phyloP scores from a whole-genome alignment of 2,888 invertebrate genomes.

The Drosophila peninsularis region DNA sequence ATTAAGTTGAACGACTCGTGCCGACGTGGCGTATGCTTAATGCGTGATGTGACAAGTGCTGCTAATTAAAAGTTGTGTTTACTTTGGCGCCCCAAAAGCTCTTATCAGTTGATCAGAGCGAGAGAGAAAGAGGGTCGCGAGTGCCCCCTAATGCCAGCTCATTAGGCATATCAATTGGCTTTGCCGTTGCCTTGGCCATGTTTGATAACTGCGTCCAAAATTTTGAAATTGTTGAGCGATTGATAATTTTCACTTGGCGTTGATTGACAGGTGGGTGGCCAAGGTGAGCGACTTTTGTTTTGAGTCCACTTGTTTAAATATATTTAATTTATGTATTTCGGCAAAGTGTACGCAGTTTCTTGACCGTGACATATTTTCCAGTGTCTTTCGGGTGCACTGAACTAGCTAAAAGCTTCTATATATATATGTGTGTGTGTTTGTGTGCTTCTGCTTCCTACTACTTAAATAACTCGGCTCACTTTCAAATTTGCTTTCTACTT shows the following conservation, averaged over 20 bases:
- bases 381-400: constrained; percentile 52
- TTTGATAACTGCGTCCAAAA: constrained; percentile 34
- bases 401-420: constrained; percentile 30
- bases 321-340: constrained; percentile 70
- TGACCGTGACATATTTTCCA: constrained; percentile 69
- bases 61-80: constrained; percentile 34
- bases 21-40: constrained; percentile 58
- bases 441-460: constrained; percentile 10
- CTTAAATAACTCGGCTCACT: constrained; percentile 3
- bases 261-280: constrained; percentile 71
- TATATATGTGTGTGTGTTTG: constrained; percentile 2
- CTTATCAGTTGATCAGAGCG: constrained; percentile 23
- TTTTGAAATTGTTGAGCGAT: constrained; percentile 12
- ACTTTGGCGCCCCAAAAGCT: constrained; percentile 19
- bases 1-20: constrained; percentile 43
- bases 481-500: constrained; percentile 26
- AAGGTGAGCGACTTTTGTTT: constrained; percentile 61
- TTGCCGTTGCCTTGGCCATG: constrained; percentile 53
- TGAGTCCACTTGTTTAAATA: constrained; percentile 51
- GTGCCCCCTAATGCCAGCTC: constrained; percentile 5
- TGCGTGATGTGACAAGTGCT: constrained; percentile 33
- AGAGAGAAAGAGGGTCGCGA: not conserved
- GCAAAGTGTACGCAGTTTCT: constrained; percentile 46
- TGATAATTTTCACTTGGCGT: constrained; percentile 59
- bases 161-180: constrained; percentile 33